Evolutionary conservation across 2,797 vertebrate genomes (phyloP), one percentile per base, ranked within the genome.

Genomic region (Saxicola maurus): DNA sequence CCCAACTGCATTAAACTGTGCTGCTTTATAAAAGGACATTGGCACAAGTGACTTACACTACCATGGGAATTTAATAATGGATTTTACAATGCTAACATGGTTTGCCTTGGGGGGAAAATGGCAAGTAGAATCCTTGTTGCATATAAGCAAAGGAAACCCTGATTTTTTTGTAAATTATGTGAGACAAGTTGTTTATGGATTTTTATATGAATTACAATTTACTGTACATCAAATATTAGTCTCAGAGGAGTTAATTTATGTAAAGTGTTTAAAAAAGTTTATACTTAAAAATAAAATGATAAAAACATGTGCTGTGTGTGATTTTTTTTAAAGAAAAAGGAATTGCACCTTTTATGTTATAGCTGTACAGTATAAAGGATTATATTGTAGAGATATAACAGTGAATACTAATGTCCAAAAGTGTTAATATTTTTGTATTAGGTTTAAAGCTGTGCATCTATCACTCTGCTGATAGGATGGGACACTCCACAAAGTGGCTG

Each of bases 121-220:
- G 97, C 97, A 96, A 98, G 96, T 96, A 95, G 96, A 97, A 97
- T 97, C 98, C 97, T 97, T 97, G 97, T 98, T 98, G 96, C 97
- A 96, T 95, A 96, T 97, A 96, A 98, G 98, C 98, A 98, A 98
- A 98, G 98, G 98, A 98, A 98, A 98, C 97, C 97, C 97, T 97
- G 98, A 98, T 98, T 98, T 98, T 99, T 99, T 99, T 99, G 99
- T 99, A 99, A 99, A 99, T 98, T 98, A 98, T 98, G 98, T 98
- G 98, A 99, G 97, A 98, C 98, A 97, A 98, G 98, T 98, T 98
- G 98, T 98, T 98, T 98, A 98, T 98, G 98, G 98, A 98, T 98
- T 98, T 98, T 98, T 98, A 98, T 98, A 98, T 98, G 98, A 98
- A 98, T 98, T 98, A 98, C 98, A 97, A 98, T 98, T 98, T 98